A percentile compares a stretch with the other conserved stretches of the same genome.
Conservation (phyloP, 2,888 invertebrate genomes). For the Balanococcus diminutus region DNA sequence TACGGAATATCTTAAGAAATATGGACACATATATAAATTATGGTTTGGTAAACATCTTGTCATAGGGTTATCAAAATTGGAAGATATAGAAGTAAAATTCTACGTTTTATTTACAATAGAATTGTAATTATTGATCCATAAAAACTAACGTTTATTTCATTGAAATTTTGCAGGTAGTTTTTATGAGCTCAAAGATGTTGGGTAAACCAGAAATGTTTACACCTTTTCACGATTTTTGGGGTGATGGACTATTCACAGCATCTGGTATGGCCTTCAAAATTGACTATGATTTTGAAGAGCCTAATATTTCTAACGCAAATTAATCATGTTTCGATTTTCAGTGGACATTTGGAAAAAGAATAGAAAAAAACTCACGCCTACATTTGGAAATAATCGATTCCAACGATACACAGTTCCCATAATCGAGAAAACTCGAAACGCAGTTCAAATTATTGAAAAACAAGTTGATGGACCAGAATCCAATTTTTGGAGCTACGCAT, state of each 20-base stretch:
- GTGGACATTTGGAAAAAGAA: background rate
- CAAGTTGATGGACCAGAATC: conserved; percentile 20
- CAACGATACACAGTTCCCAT: background rate
- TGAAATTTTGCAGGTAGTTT: conserved; percentile 2
- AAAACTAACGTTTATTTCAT: too few species aligned
- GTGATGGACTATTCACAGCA: conserved; percentile 10
- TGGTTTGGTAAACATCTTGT: conserved; percentile 34
- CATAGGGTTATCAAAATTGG: background rate
- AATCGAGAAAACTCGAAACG: background rate
- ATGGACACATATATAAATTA: conserved; percentile 11
- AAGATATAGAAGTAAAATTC: conserved; percentile 44
- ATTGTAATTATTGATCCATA: too few species aligned
- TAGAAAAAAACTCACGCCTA: background rate
- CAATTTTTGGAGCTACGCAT: background rate
- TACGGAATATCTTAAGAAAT: conserved; percentile 25
- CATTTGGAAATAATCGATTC: background rate
- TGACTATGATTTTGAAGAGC: too few species aligned
- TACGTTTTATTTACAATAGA: too few species aligned
- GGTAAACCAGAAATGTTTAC: background rate
- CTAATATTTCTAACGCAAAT: too few species aligned
- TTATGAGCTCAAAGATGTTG: conserved; percentile 27
- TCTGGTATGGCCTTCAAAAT: background rate
- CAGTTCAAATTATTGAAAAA: background rate
- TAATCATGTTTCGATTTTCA: too few species aligned
- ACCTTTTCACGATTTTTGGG: conserved; percentile 15